Percentiles rank a stretch among this genome's conserved stretches.
These are phyloP conservation scores for Tubulanus polymorphus DNA, from an alignment of 2,888 invertebrate genomes.

Conservation along the genomic window DNA sequence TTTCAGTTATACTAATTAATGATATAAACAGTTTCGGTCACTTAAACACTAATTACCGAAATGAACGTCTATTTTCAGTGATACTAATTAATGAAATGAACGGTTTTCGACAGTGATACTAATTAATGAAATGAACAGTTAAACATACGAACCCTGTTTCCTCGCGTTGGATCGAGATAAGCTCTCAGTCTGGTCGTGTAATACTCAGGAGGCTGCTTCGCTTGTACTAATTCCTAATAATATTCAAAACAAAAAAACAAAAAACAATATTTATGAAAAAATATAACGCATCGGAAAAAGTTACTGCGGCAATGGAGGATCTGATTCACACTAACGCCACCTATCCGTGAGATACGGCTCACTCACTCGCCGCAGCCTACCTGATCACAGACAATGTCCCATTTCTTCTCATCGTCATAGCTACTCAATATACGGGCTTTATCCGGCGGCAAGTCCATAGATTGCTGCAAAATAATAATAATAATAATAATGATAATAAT, in stretches of 20 bases:
- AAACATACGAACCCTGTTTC: constrained; percentile 84
- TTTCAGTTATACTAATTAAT: no score
- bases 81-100: no score
- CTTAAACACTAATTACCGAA: no score
- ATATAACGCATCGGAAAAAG: background rate
- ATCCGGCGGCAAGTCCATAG: constrained; percentile 98
- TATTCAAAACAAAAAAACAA: background rate
- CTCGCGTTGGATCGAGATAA: constrained; percentile 94
- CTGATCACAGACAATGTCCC: constrained; percentile 99
- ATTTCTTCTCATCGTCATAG: constrained; percentile 97
- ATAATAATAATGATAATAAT: constrained; percentile 4
- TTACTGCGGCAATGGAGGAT: no score
- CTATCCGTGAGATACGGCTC: no score
- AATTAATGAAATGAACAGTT: background rate
- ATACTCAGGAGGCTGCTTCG: constrained; percentile 95
- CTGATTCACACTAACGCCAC: no score
- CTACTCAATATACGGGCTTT: constrained; percentile 78
- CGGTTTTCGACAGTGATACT: no score
- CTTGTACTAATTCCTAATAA: constrained; percentile 89
- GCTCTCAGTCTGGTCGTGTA: constrained; percentile 93
- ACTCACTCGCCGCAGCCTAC: no score
- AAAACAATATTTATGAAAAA: background rate
- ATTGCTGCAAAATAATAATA: constrained; percentile 69
- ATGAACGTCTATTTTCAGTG: no score
- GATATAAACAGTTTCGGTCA: no score